Conservation (phyloP, 30 jellyfish, hydroid and myxozoan genomes). For the Nemopilema nomurai region DNA sequence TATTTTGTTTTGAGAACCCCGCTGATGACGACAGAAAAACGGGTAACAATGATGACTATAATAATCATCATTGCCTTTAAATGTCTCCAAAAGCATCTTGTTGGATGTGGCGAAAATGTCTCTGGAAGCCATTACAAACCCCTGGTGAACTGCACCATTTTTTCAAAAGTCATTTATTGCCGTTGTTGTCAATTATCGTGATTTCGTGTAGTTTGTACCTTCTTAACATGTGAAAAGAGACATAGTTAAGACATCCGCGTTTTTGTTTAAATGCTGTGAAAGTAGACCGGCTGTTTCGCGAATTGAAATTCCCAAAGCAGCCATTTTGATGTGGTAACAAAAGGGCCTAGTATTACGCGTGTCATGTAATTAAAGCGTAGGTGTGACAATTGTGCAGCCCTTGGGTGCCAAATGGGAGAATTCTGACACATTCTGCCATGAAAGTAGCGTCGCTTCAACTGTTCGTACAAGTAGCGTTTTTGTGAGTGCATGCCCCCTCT, state of each 20-base stretch:
- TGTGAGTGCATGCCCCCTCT: not conserved
- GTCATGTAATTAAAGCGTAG: not conserved
- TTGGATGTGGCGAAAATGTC: too few relatives aligned
- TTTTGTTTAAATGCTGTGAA: not conserved
- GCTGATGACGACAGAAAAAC: too few relatives aligned
- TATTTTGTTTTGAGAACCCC: too few relatives aligned
- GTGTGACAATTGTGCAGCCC: conserved; percentile 25
- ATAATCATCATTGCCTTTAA: too few relatives aligned
- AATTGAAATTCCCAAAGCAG: not conserved
- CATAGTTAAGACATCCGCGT: conserved; percentile 26
- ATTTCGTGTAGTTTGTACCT: not conserved
- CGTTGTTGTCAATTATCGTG: not conserved
- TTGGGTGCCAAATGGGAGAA: conserved; percentile 17
- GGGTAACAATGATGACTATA: too few relatives aligned
- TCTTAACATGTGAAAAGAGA: not conserved
- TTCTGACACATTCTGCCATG: conserved; percentile 1
- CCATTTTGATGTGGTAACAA: not conserved
- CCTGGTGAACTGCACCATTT: too few relatives aligned
- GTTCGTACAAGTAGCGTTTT: not conserved
- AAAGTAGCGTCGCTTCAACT: not conserved
- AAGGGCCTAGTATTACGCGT: conserved; percentile 6
- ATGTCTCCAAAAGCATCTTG: too few relatives aligned
- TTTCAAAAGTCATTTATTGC: too few relatives aligned
- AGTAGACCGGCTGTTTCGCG: conserved; percentile 19
- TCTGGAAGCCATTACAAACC: too few relatives aligned